A percentile compares a stretch with the other conserved stretches of the same genome.
phyloP scores from a whole-genome alignment of 2,888 invertebrate species.

The Calliopum simillimum region DNA sequence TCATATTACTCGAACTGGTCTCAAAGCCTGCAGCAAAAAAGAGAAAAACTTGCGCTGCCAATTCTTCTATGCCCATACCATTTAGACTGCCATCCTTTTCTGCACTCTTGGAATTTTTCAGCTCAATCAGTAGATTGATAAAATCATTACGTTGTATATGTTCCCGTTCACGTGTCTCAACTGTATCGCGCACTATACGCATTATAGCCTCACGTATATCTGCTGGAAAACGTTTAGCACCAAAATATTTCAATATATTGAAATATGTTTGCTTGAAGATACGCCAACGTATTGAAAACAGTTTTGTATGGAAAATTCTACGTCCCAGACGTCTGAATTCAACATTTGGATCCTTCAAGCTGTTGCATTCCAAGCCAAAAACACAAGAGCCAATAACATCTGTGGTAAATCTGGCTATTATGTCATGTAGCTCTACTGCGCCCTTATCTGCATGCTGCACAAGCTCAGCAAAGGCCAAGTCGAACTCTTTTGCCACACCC shows the following conservation, averaged over 20 bases:
- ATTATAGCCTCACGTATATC: slow-evolving; percentile 47
- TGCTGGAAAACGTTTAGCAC: not conserved
- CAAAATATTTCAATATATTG: slow-evolving; percentile 32
- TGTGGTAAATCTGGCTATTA: slow-evolving; percentile 67
- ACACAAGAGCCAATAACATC: slow-evolving; percentile 69
- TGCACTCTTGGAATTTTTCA: slow-evolving; percentile 47
- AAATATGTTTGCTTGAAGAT: slow-evolving; percentile 48
- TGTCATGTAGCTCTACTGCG: slow-evolving; percentile 64
- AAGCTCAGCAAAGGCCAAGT: slow-evolving; percentile 39
- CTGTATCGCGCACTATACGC: slow-evolving; percentile 51
- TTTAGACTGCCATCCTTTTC: slow-evolving; percentile 33
- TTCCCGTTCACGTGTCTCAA: slow-evolving; percentile 49
- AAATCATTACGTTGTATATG: slow-evolving; percentile 56
- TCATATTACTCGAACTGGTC: slow-evolving; percentile 69
- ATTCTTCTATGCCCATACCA: slow-evolving; percentile 65
- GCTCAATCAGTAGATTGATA: slow-evolving; percentile 53
- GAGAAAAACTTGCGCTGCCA: slow-evolving; percentile 70
- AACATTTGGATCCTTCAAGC: slow-evolving; percentile 62
- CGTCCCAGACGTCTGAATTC: slow-evolving; percentile 59
- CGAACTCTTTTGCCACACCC: slow-evolving; percentile 54
- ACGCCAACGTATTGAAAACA: slow-evolving; percentile 48
- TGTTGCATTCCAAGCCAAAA: slow-evolving; percentile 68
- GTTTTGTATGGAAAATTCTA: slow-evolving; percentile 41
- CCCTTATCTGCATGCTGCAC: slow-evolving; percentile 27
- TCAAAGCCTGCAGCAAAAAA: slow-evolving; percentile 72